Percentiles rank a stretch among this genome's conserved stretches.
Conservation (phyloP, 2,888 invertebrate genomes). For the Ligdia adustata region DNA sequence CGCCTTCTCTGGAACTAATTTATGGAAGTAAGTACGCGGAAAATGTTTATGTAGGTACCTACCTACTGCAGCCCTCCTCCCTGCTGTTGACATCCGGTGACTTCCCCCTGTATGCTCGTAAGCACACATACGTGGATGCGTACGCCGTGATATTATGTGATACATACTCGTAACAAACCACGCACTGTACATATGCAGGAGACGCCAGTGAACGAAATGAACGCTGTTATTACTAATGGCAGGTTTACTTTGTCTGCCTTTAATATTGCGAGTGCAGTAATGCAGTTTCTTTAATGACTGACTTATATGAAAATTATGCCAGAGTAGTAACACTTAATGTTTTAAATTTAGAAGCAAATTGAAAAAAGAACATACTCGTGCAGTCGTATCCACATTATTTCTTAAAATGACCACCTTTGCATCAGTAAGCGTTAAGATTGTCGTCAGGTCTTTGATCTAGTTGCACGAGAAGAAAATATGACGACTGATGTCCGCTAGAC, state of each 20-base stretch:
- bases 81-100: slow-evolving; percentile 74
- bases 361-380: not conserved
- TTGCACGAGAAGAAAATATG: slow-evolving; percentile 4
- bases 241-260: slow-evolving; percentile 27
- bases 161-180: slow-evolving; percentile 28
- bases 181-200: slow-evolving; percentile 24
- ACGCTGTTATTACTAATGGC: slow-evolving; percentile 33
- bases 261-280: slow-evolving; percentile 29
- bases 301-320: slow-evolving; percentile 34
- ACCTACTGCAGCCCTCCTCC: slow-evolving; percentile 58
- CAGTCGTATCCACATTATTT: slow-evolving; percentile 2
- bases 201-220: slow-evolving; percentile 24
- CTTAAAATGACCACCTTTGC: slow-evolving; percentile 12
- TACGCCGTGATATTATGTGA: slow-evolving; percentile 45
- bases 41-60: slow-evolving; percentile 74
- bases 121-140: slow-evolving; percentile 40
- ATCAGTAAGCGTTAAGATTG: slow-evolving; percentile 6
- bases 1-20: slow-evolving; percentile 81
- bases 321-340: slow-evolving; percentile 1
- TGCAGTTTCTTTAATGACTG: slow-evolving; percentile 33
- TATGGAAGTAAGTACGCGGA: slow-evolving; percentile 83
- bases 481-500: slow-evolving; percentile 14
- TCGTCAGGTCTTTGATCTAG: slow-evolving; percentile 20
- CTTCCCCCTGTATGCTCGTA: slow-evolving; percentile 51
- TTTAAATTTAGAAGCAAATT: not conserved